Base-by-base conservation (phyloP, 2,888 invertebrate genomes). In the Orchesella flavescens region DNA sequence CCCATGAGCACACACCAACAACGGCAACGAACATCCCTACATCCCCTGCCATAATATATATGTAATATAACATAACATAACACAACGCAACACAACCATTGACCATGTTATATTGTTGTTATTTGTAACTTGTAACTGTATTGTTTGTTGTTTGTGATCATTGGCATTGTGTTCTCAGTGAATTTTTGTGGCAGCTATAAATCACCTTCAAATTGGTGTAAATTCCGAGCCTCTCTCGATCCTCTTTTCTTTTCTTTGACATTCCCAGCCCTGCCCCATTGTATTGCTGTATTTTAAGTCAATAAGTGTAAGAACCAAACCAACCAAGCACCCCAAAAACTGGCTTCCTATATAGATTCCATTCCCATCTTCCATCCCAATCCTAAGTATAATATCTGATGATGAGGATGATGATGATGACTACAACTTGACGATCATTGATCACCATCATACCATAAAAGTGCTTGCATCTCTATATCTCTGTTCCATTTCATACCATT, bases 181-280 rank as follows among this genome's bases (percentile, higher is more conserved):
- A 7, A 34, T 57, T 71, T 75, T 75, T 75, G 68, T 81, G 68
- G 81, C 59, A 74, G 81, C 80, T 81, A 76, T 84, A 84, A 84
- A 80, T 84, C 84, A 84, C 72, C 57, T 76, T 81, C 76, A 84
- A 81, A 81, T 84, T 84, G 81, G 84, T 84, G 84, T 84, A 81
- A 80, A 80, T 81, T 84, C 80, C 74, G 73, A 44, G 57, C 76
- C 34, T 34, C 34, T 34, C 7, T 34, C 7, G n/a, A n/a, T 34
- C 34, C 34, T 81, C 73, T 71, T 72, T 77, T 81, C 69, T 69
- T 77, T 5, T 2, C 10, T 34, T 49, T 74, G 75, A 74, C 74
- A 75, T 57, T 75, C 69, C 21, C 21, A 46, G 44, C 74, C 81
- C 81, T 69, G 49, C 68, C 81, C 80, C 81, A 81, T 55, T 61